Conservation (phyloP, 2,888 invertebrate species). For the Eulithis testata region DNA sequence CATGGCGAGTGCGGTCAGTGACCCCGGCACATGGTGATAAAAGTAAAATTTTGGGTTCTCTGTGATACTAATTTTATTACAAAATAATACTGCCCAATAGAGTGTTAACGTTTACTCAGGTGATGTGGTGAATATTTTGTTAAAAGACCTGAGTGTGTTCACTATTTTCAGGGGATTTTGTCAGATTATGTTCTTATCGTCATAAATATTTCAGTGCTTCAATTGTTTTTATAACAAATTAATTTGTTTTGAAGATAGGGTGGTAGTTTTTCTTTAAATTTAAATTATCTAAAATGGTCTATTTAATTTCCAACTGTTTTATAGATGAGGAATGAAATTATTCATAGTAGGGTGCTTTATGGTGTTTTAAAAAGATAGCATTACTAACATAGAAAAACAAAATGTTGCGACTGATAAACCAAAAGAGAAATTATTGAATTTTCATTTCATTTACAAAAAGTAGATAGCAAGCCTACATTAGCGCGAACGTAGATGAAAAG, state of each 20-base stretch:
- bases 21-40: constrained; percentile 68
- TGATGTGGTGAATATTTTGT: constrained; percentile 25
- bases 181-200: background rate
- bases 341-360: too few relatives aligned
- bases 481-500: constrained; percentile 80
- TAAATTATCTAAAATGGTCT: too few relatives aligned
- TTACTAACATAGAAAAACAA: background rate
- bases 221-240: background rate
- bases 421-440: constrained; percentile 43
- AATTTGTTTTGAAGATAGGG: too few relatives aligned
- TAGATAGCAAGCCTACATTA: constrained; percentile 62
- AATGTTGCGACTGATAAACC: background rate
- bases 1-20: constrained; percentile 55
- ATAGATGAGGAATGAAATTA: too few relatives aligned
- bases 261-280: too few relatives aligned
- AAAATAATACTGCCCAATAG: constrained; percentile 47
- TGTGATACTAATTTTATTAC: constrained; percentile 54
- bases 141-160: background rate
- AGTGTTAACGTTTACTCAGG: constrained; percentile 42
- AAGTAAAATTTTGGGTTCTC: constrained; percentile 75
- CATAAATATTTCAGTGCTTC: background rate
- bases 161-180: background rate
- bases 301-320: too few relatives aligned
- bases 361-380: too few relatives aligned
- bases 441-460: constrained; percentile 62